Evolutionary conservation across 2,888 invertebrate genomes (phyloP).

Genomic region (Catonia carolina): DNA sequence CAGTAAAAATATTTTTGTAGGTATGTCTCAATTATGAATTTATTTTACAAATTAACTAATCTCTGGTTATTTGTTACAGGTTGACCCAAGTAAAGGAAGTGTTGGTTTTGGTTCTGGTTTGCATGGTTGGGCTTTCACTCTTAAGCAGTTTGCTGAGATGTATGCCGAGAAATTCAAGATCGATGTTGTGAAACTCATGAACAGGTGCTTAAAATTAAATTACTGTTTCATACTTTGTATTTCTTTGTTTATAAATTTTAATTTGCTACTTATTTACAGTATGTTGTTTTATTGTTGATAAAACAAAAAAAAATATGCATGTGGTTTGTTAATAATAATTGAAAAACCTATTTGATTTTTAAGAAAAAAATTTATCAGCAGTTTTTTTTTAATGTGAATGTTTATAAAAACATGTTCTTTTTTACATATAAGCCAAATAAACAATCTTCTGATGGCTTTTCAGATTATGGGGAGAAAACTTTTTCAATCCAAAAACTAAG

Average conservation of each 20-base stretch:
- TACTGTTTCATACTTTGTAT: not conserved
- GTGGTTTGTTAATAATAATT: no score
- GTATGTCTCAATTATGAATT: no score
- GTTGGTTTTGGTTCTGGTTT: slow-evolving; percentile 99
- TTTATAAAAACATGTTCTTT: slow-evolving; percentile 14
- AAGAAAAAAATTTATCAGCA: not conserved
- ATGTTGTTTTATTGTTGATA: no score
- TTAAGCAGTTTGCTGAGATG: slow-evolving; percentile 99
- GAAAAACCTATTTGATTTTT: not conserved
- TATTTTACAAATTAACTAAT: no score
- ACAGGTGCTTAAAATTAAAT: slow-evolving; percentile 49
- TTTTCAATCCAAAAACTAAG: slow-evolving; percentile 95
- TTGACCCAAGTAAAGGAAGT: slow-evolving; percentile 95
- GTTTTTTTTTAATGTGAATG: not conserved
- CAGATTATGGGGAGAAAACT: slow-evolving; percentile 96
- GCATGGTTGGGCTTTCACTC: slow-evolving; percentile 99
- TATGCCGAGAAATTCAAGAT: slow-evolving; percentile 99
- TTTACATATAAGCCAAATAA: no score
- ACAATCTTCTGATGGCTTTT: slow-evolving; percentile 25
- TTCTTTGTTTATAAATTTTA: not conserved
- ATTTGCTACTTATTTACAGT: no score
- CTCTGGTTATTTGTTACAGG: no score
- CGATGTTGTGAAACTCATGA: slow-evolving; percentile 95
- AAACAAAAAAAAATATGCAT: no score
- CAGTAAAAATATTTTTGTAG: no score